These are phyloP conservation scores for Eumacrocentrus americanus DNA, from an alignment of 2,888 invertebrate genomes.

Conservation along the genomic window DNA sequence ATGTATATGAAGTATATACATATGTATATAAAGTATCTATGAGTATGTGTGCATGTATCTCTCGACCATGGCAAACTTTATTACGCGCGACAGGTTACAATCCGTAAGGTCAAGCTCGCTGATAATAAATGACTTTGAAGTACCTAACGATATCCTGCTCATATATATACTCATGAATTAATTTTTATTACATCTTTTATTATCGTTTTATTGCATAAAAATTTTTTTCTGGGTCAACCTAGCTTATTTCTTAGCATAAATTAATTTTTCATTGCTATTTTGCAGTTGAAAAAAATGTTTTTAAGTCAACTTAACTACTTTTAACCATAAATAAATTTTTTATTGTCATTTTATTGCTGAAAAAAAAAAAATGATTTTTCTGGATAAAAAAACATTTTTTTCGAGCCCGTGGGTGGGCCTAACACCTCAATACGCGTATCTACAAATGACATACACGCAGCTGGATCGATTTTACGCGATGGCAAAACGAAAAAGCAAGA, in stretches of 20 bases:
- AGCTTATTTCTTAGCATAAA: not conserved
- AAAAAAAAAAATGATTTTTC: too few relatives aligned
- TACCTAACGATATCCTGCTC: not conserved
- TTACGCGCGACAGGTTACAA: not conserved
- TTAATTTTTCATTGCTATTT: too few relatives aligned
- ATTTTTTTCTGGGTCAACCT: not conserved
- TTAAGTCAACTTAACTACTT: too few relatives aligned
- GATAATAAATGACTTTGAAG: not conserved
- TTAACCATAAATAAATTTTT: too few relatives aligned
- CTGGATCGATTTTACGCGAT: not conserved
- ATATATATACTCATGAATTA: not conserved
- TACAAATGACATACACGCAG: not conserved
- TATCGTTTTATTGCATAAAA: not conserved
- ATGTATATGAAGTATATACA: not conserved
- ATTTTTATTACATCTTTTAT: not conserved
- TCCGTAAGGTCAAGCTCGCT: not conserved
- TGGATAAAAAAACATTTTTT: too few relatives aligned
- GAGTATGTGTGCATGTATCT: not conserved
- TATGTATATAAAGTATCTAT: too few relatives aligned
- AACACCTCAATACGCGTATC: too few relatives aligned
- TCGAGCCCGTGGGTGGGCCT: not conserved
- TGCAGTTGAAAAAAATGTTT: too few relatives aligned
- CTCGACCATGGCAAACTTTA: not conserved
- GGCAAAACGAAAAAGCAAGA: slow-evolving; percentile 3
- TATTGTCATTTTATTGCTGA: too few relatives aligned